phyloP scores from a whole-genome alignment of 2,888 invertebrate species.

The Melinopterus prodromus region DNA sequence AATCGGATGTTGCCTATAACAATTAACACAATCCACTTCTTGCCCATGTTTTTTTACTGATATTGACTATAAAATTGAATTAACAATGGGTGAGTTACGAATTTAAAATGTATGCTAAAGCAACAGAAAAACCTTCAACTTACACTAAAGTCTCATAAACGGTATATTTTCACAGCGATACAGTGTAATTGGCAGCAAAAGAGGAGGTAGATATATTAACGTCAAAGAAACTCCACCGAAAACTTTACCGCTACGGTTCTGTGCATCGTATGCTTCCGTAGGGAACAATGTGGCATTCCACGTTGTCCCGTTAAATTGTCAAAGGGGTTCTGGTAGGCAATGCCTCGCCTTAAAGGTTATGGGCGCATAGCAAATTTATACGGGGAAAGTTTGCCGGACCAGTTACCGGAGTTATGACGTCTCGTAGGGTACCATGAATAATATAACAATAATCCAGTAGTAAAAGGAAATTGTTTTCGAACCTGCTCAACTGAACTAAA shows the following conservation, averaged over 20 bases:
- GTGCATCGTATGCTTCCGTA: not conserved
- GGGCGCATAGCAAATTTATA: slow-evolving; percentile 4
- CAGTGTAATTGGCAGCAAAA: not conserved
- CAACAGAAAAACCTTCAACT: too few species aligned
- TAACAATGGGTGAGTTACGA: too few species aligned
- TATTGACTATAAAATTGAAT: too few species aligned
- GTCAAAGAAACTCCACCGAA: not conserved
- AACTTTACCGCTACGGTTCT: not conserved
- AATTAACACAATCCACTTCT: too few species aligned
- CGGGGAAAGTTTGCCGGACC: not conserved
- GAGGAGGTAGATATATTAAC: not conserved
- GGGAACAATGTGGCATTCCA: not conserved
- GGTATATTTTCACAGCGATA: too few species aligned
- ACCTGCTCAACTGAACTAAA: slow-evolving; percentile 4
- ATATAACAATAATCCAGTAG: not conserved
- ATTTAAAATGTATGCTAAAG: too few species aligned
- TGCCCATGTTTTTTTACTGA: too few species aligned
- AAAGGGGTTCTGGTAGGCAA: not conserved
- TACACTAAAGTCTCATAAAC: too few species aligned
- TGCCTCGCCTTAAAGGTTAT: not conserved
- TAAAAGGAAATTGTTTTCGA: not conserved
- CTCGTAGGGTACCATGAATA: not conserved
- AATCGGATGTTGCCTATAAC: too few species aligned
- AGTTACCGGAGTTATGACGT: slow-evolving; percentile 4
- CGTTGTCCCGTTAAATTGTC: not conserved